These are phyloP conservation scores for Augiades crinisus DNA, from an alignment of 2,888 invertebrate genomes.

Conservation along the genomic window DNA sequence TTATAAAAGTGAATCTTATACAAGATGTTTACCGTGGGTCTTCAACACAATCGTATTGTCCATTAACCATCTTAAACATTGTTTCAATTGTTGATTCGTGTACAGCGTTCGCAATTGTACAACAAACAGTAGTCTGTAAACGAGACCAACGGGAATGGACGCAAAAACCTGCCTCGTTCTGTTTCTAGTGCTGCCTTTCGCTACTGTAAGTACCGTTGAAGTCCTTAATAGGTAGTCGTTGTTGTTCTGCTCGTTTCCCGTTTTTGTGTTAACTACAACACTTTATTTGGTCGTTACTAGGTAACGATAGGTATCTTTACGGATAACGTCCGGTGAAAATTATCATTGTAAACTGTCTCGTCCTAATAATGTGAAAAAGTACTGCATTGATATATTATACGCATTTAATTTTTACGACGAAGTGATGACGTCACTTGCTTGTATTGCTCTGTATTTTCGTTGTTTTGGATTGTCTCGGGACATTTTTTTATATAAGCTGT, in stretches of 20 bases:
- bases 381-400: too few relatives aligned
- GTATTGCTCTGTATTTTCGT: too few relatives aligned
- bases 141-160: slow-evolving; percentile 43
- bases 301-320: too few relatives aligned
- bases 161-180: slow-evolving; percentile 39
- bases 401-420: too few relatives aligned
- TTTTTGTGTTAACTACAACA: slow-evolving; percentile 7
- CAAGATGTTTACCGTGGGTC: neutral
- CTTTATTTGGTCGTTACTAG: too few relatives aligned
- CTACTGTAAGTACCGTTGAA: slow-evolving; percentile 16
- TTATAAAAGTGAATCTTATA: neutral
- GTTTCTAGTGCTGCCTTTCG: slow-evolving; percentile 36
- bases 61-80: slow-evolving; percentile 4
- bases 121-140: slow-evolving; percentile 30
- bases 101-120: slow-evolving; percentile 1
- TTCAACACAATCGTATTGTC: slow-evolving; percentile 19
- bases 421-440: too few relatives aligned
- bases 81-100: slow-evolving; percentile 14
- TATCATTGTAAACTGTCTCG: too few relatives aligned
- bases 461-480: too few relatives aligned
- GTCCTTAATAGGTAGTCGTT: slow-evolving; percentile 6
- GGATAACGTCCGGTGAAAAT: too few relatives aligned
- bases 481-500: too few relatives aligned
- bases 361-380: too few relatives aligned
- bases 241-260: slow-evolving; percentile 15